These are phyloP conservation scores for Drosophila parabipectinata DNA, from an alignment of 1,140 invertebrate species.

Conservation along the genomic window DNA sequence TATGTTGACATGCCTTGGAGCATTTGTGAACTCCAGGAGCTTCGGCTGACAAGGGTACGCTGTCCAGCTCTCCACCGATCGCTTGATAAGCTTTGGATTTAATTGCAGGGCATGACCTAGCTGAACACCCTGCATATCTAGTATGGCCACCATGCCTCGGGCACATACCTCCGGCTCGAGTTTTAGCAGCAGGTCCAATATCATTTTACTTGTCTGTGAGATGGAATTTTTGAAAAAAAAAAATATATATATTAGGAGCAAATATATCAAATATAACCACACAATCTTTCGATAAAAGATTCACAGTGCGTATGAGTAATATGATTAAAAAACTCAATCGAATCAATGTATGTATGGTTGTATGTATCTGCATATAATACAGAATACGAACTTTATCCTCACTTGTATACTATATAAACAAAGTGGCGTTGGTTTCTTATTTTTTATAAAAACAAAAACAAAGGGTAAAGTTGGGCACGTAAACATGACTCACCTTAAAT, in stretches of 20 bases:
- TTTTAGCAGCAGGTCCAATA: slow-evolving; percentile 85
- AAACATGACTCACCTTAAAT: slow-evolving; percentile 84
- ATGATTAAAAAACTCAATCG: too few species aligned
- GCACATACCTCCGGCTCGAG: slow-evolving; percentile 85
- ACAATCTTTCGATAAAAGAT: too few species aligned
- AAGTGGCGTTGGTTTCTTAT: not conserved
- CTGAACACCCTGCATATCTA: slow-evolving; percentile 86
- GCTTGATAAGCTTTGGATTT: slow-evolving; percentile 85
- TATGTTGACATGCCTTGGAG: slow-evolving; percentile 88
- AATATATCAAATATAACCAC: too few species aligned
- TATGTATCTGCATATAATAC: too few species aligned
- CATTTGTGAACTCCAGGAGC: slow-evolving; percentile 89
- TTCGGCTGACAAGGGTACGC: slow-evolving; percentile 89
- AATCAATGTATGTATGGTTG: too few species aligned
- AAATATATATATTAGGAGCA: not conserved
- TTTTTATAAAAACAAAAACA: not conserved
- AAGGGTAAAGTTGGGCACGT: not conserved
- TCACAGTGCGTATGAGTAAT: too few species aligned
- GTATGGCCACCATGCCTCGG: slow-evolving; percentile 86
- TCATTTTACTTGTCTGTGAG: slow-evolving; percentile 85
- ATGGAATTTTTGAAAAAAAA: not conserved
- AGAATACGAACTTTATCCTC: too few species aligned
- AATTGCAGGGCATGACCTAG: slow-evolving; percentile 87
- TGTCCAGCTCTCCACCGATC: slow-evolving; percentile 88
- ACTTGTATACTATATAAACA: not conserved